These are phyloP conservation scores for Fragum whitleyi DNA, from an alignment of 2,888 invertebrate genomes.

Conservation along the genomic window DNA sequence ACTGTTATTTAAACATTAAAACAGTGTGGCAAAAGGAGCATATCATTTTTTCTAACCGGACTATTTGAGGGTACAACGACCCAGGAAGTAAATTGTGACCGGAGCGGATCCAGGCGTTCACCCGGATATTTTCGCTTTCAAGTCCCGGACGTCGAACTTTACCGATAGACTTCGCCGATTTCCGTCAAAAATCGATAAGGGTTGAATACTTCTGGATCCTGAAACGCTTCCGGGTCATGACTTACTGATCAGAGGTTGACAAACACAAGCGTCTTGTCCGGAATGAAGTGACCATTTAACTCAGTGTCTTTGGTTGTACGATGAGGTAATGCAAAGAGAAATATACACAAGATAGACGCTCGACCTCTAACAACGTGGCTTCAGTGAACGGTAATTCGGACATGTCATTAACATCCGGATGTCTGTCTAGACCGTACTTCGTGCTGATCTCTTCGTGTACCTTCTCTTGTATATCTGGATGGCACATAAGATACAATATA, in stretches of 20 bases:
- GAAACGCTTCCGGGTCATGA: conserved; percentile 73
- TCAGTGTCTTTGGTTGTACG: conserved; percentile 76
- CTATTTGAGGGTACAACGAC: no score
- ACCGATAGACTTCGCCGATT: conserved; percentile 63
- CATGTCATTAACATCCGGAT: conserved; percentile 71
- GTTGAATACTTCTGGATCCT: conserved; percentile 76
- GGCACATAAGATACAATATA: conserved; percentile 75
- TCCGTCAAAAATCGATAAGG: conserved; percentile 75
- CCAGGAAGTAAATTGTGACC: no score
- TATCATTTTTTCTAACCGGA: no score
- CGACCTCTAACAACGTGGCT: conserved; percentile 75
- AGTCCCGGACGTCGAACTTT: conserved; percentile 72
- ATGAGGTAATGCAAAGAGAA: conserved; percentile 81
- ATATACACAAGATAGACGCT: conserved; percentile 77
- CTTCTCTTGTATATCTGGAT: conserved; percentile 75
- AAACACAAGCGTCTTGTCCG: conserved; percentile 75
- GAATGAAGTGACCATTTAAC: conserved; percentile 69
- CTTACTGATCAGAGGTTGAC: conserved; percentile 79
- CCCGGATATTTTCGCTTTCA: conserved; percentile 81
- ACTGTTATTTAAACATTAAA: no score
- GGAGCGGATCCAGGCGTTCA: no score
- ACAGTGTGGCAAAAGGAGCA: no score
- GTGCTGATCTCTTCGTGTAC: conserved; percentile 76
- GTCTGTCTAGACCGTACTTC: conserved; percentile 67
- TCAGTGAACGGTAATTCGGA: conserved; percentile 74